Evolutionary conservation across 1,140 invertebrate genomes (phyloP).

Genomic region (Galleria mellonella): DNA sequence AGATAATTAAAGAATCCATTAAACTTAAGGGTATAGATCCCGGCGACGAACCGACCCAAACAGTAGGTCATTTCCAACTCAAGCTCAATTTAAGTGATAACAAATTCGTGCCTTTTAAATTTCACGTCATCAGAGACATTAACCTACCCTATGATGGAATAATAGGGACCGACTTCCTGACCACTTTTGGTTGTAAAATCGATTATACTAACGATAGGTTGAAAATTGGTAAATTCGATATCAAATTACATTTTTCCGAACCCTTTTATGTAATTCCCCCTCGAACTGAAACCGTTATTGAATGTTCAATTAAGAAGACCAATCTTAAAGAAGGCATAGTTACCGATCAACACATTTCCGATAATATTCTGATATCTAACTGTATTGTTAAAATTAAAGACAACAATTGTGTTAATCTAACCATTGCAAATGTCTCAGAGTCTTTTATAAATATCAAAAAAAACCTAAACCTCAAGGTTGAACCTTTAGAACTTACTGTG

Average conservation of each 20-base stretch:
- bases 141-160: constrained; percentile 24
- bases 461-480: not conserved
- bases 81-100: not conserved
- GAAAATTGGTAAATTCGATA: constrained; percentile 1
- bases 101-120: not conserved
- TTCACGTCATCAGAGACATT: constrained; percentile 16
- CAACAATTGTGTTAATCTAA: constrained; percentile 10
- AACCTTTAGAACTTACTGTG: not conserved
- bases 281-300: constrained; percentile 6
- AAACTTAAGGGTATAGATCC: constrained; percentile 8
- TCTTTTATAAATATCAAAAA: not conserved
- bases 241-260: constrained; percentile 16
- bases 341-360: constrained; percentile 2
- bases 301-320: not conserved
- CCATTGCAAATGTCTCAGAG: constrained; percentile 8
- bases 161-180: constrained; percentile 20
- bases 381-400: constrained; percentile 9
- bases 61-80: constrained; percentile 1
- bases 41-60: not conserved
- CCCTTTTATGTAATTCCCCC: constrained; percentile 21
- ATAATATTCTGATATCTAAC: constrained; percentile 11
- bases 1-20: constrained; percentile 5
- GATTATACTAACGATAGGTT: constrained; percentile 13
- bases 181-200: constrained; percentile 11
- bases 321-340: constrained; percentile 5